Conservation (phyloP, 2,888 invertebrate genomes). For the Sarcophaga caerulescens region DNA sequence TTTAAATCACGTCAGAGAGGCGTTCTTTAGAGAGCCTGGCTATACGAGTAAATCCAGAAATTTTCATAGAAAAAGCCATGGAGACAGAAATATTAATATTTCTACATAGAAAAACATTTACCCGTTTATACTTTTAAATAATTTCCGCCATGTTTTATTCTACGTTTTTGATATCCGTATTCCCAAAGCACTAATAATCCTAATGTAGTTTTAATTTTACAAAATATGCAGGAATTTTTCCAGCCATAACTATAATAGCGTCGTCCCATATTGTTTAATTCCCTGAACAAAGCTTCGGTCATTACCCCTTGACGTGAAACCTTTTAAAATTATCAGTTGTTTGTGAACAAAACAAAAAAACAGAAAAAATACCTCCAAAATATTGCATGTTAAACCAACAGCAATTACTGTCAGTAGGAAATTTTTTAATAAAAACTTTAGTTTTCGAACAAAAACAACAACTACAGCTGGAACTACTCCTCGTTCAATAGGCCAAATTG, state of each 20-base stretch:
- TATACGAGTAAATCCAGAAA: no score
- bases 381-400: background rate
- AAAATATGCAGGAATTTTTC: background rate
- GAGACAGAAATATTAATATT: no score
- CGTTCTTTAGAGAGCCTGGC: no score
- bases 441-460: background rate
- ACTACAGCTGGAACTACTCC: background rate
- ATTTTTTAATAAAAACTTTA: slow-evolving; percentile 15
- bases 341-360: background rate
- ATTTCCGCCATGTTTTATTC: no score
- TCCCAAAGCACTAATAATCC: no score
- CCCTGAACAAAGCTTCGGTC: background rate
- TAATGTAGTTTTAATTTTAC: no score
- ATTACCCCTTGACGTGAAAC: background rate
- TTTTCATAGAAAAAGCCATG: no score
- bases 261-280: background rate
- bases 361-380: background rate
- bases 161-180: no score
- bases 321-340: background rate
- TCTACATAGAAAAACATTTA: no score
- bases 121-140: no score
- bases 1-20: no score
- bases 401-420: background rate
- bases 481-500: background rate
- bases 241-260: background rate